phyloP scores from a whole-genome alignment of 1,140 invertebrate genomes.

The Drosophila arizonae region DNA sequence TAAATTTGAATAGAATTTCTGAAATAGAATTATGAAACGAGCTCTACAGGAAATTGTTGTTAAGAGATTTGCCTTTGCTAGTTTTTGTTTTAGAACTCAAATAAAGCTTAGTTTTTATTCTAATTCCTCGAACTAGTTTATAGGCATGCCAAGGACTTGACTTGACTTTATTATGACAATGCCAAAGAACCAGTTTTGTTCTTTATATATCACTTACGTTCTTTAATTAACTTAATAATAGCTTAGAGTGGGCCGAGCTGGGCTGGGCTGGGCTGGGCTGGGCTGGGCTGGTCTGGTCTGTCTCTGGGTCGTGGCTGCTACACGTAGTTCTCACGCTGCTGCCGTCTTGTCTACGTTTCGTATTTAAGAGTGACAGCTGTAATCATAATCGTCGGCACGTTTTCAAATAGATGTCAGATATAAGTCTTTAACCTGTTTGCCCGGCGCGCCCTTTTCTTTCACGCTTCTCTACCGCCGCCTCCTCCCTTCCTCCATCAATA shows the following conservation, averaged over 20 bases:
- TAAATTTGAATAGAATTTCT: not conserved
- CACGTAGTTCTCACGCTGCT: constrained; percentile 50
- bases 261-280: not conserved
- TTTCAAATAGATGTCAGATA: constrained; percentile 57
- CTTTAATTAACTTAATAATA: constrained; percentile 41
- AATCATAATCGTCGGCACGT: constrained; percentile 63
- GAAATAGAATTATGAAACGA: not conserved
- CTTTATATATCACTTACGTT: constrained; percentile 14
- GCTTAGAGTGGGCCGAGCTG: not conserved
- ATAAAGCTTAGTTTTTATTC: not conserved
- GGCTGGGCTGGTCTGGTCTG: not conserved
- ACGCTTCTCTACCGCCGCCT: not conserved
- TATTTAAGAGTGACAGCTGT: constrained; percentile 50
- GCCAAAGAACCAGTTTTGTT: constrained; percentile 33
- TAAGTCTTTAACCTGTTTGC: constrained; percentile 46
- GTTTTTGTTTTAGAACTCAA: not conserved
- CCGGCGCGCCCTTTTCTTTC: constrained; percentile 52
- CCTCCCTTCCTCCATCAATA: not conserved
- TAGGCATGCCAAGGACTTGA: constrained; percentile 33
- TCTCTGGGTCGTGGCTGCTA: not conserved
- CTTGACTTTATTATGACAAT: constrained; percentile 19
- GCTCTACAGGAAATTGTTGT: constrained; percentile 7
- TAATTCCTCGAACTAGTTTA: constrained; percentile 24
- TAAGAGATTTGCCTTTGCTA: not conserved
- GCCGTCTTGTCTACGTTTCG: constrained; percentile 38